phyloP scores from a whole-genome alignment of 2,797 vertebrate species.

The Crenuchus spilurus region DNA sequence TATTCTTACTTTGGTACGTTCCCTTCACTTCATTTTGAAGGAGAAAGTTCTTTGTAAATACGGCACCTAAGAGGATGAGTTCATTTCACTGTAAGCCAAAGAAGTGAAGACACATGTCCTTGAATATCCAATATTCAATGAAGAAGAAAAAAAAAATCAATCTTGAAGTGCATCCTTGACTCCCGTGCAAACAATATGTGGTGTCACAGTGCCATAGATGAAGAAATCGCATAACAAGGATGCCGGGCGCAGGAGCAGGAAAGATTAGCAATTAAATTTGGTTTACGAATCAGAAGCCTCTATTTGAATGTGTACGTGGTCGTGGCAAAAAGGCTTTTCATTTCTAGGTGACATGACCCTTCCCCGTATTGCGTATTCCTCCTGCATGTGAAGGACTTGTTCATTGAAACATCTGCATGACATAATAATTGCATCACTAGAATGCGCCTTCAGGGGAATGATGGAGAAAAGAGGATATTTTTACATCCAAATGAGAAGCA shows the following conservation, averaged over 20 bases:
- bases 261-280: conserved; percentile 1
- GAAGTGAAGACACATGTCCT: neutral
- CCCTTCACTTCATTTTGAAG: neutral
- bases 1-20: neutral
- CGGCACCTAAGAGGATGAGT: neutral
- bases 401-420: conserved; percentile 31
- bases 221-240: neutral
- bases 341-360: conserved; percentile 19
- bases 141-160: neutral
- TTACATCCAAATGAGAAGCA: conserved; percentile 29
- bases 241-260: neutral
- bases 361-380: neutral
- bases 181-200: neutral
- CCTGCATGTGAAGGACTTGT: conserved; percentile 11
- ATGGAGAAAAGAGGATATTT: conserved; percentile 29
- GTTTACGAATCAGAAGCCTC: neutral
- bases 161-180: neutral
- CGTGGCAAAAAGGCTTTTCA: neutral
- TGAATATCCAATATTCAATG: conserved; percentile 7
- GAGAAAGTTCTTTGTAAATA: neutral
- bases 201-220: neutral
- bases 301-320: neutral
- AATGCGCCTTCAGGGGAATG: conserved; percentile 51
- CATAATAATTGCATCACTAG: conserved; percentile 39
- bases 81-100: neutral